Conservation (phyloP, 2,888 invertebrate genomes). For the Standfussiana lucernea region DNA sequence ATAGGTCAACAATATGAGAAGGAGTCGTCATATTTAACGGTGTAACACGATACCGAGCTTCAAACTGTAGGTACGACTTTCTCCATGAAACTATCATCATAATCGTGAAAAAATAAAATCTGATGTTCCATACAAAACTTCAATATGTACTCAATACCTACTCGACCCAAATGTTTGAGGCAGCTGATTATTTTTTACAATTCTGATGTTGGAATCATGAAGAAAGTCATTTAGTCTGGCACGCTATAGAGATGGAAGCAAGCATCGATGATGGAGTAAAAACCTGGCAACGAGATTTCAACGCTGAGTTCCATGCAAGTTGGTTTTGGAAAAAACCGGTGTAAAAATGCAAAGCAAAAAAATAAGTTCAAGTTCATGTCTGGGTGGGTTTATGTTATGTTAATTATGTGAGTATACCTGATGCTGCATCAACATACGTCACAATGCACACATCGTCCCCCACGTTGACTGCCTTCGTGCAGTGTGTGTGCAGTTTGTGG, state of each 20-base stretch:
- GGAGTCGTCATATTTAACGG: too few species aligned
- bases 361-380: constrained; percentile 13
- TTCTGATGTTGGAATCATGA: too few species aligned
- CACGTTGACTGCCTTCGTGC: too few species aligned
- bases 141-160: background rate
- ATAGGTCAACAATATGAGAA: too few species aligned
- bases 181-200: background rate
- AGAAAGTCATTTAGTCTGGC: too few species aligned
- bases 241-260: constrained; percentile 1
- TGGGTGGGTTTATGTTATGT: background rate
- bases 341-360: constrained; percentile 16
- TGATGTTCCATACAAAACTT: background rate
- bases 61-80: background rate
- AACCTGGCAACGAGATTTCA: constrained; percentile 6
- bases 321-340: constrained; percentile 17
- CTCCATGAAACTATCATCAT: background rate
- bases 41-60: background rate
- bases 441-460: too few species aligned
- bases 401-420: background rate
- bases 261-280: background rate
- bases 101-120: background rate
- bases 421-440: too few species aligned
- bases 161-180: background rate
- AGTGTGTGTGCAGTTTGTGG: too few species aligned
- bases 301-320: background rate